Evolutionary conservation across 2,113 vertebrate species (phyloP), one percentile per base, ranked within the genome.

Genomic region (Mastomys coucha): DNA sequence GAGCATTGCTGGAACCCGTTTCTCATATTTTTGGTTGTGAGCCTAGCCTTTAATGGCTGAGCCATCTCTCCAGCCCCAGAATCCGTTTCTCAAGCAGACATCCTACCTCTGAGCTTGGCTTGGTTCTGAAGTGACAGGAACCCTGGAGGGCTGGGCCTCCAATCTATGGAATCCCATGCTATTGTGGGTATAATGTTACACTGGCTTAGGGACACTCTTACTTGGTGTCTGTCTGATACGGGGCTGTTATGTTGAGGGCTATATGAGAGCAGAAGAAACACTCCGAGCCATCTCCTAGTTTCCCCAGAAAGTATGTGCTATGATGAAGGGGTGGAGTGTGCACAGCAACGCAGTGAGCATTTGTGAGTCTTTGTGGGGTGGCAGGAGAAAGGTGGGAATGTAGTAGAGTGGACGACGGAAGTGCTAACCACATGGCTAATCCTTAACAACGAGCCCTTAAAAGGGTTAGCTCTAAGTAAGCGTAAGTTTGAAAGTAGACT

Each of bases 351-450:
- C 36, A 12, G n/a, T 82, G 60, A 91, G 28, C 63, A 76, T 70
- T 28, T 80, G 63, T 58, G 28, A 39, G n/a, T 53, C 45, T 93
- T 94, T n/a, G 36, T 1, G 94, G 39, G 60, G 24, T 53, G 58
- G 93, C 76, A 92, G 76, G 60, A 93, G 84, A 91, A 93, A 53
- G 31, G 5, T 73, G 53, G 58, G 33, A 91, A 94, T 56, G 24
- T 45, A 80, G 88, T 39, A 81, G 0, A 77, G 11, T 9, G 80
- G 67, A 85, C 26, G n/a, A 70, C 85, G 87, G 70, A 63, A 1
- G 16, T 45, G 28, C 42, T n/a, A 78, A 28, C 69, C 77, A 89
- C n/a, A 73, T 4, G 19, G 72, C 36, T 91, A 53, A 65, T 70
- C 51, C 75, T 82, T 53, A 88, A 89, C 24, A 42, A 33, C 49